Percentiles rank a stretch among this genome's conserved stretches.
phyloP scores from a whole-genome alignment of 2,888 invertebrate species.

The Eristalis pertinax region DNA sequence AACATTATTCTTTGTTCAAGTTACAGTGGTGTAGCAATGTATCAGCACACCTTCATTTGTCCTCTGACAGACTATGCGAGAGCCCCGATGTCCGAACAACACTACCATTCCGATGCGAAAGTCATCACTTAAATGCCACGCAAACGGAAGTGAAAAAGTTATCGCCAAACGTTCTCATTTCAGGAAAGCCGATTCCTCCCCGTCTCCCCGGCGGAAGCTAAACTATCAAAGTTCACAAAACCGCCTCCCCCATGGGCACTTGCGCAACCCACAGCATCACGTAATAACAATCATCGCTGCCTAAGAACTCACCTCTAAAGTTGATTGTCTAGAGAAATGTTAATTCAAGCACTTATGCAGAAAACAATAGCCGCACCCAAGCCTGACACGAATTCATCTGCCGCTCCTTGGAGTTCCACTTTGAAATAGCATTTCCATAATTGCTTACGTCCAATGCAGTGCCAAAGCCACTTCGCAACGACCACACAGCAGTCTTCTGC shows the following conservation, averaged over 20 bases:
- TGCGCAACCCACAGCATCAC: background rate
- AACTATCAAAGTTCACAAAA: background rate
- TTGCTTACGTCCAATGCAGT: constrained; percentile 60
- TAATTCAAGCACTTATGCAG: constrained; percentile 1
- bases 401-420: constrained; percentile 26
- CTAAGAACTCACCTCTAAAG: background rate
- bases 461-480: constrained; percentile 38
- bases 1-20: too few relatives aligned
- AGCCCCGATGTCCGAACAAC: too few relatives aligned
- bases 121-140: too few relatives aligned
- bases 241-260: background rate
- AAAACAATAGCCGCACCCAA: constrained; percentile 3
- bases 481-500: background rate
- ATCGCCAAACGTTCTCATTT: background rate
- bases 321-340: background rate
- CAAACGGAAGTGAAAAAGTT: too few relatives aligned
- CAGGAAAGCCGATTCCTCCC: background rate
- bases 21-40: too few relatives aligned
- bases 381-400: constrained; percentile 32
- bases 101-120: too few relatives aligned
- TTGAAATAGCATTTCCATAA: constrained; percentile 63
- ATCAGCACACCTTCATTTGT: too few relatives aligned
- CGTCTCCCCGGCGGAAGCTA: background rate
- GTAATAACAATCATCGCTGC: too few relatives aligned
- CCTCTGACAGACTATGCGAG: too few relatives aligned